Base-by-base conservation (phyloP, 2,797 vertebrate genomes). In the Sebastes vulpes region DNA sequence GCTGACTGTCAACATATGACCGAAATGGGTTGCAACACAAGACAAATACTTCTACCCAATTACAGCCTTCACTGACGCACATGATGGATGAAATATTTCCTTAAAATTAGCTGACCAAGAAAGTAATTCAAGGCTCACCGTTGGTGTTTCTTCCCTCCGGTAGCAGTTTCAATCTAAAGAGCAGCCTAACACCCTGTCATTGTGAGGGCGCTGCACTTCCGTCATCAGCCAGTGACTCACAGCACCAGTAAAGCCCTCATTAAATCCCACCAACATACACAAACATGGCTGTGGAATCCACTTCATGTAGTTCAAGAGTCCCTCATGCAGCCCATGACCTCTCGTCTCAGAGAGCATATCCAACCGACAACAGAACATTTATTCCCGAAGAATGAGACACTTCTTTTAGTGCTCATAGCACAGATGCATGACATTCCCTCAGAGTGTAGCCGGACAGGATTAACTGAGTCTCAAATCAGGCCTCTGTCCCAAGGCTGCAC, bases 181-280 rank as follows among this genome's bases (percentile, higher is more conserved):
- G 88, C 77, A 78, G 76, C 79, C 61, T 20, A 85, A 88, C 85
- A 86, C 80, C 91, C 85, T 93, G 29, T 86, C 93, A 93, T 92
- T 91, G 81, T 79, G 81, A 89, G 79, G 81, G 71, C 38, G 56
- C 75, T 78, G 79, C 77, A 81, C 83, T 80, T 86, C 83, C 66
- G 71, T 88, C 89, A 84, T 80, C 90, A 86, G 79, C 78, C 67
- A 38, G 73, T 91, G 91, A 93, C 87, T 89, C 84, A 91, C 60
- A 83, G 85, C 80, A 71, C 46, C 69, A 81, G 77, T 66, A 57
- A 79, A 79, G 75, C 82, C 32, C 46, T 91, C 86, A 89, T 93
- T 92, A 92, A 88, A 92, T 87, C 79, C 86, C 88, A 89, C 83
- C 74, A 84, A 85, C 84, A 77, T 78, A 90, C 81, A 92, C 83